Base-by-base conservation (phyloP, 1,140 invertebrate species). In the Procambarus clarkii region DNA sequence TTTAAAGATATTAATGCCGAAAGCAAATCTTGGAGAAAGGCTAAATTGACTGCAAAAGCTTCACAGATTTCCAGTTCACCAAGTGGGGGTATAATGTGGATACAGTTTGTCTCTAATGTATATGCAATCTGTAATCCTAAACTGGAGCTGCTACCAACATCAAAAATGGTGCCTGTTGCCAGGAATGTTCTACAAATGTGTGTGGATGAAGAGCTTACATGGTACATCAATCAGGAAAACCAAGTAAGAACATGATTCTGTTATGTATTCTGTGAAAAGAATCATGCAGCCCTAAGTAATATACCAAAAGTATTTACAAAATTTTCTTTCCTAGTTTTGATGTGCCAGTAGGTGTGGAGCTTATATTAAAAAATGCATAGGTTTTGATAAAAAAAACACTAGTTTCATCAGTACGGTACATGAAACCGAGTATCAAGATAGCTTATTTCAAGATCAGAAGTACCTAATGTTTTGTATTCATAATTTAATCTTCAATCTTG, bases 1-100 rank as follows among this genome's bases (percentile, higher is more conserved):
- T 79, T 85, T 48, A 79, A 84, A 46, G 58, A 88, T 80, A 15
- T 21, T 24, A 69, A 8, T 60, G 7, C 44, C 2, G 77, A 88
- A 45, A 88, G 45, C 44, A 79, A 76, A 24, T 46, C 81, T 24
- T 91, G 89, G 89, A 84, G 77, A 50, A 91, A 91, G 69, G 82
- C 79, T 8, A 91, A 77, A 15, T 60, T 91, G 58, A 64, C 89
- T 8, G 54, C 74, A 24, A 79, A 79, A 18, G 89, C 83, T 34
- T 21, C 58, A 13, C 74, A 85, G n/a, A 78, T 91, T 54, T 78
- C 82, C 8, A 24, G 60, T 8, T 84, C 82, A n/a, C 89, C 82
- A 24, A 79, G 54, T 50, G 83, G 83, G 8, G n/a, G n/a, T 13
- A 76, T 85, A n/a, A 46, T 78, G 11, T 91, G 89, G 89, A 64